Evolutionary conservation across 2,888 invertebrate genomes (phyloP), one percentile per base, ranked within the genome.

Genomic region (Tenthredo notha): DNA sequence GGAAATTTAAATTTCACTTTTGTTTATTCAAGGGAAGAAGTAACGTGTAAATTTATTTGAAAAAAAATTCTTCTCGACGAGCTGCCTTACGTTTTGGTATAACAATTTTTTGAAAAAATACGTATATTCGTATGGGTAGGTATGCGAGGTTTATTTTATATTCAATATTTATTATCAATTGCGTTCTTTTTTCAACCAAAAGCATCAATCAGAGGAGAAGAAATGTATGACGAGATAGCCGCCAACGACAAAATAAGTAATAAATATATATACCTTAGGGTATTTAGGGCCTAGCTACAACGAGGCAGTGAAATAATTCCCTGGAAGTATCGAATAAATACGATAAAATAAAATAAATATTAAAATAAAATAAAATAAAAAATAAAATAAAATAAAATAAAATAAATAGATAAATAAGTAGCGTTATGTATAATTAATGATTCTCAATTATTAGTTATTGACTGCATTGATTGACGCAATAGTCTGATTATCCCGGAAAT

Each of bases 241-340:
- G 80, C 58, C 61, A 80, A 80, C 61, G 80, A 80, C 40, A 40
- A 33, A 80, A 18, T 80, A 80, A 77, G 33, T 77, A 77, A 40
- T 61, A 54, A 77, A 77, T 77, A 33, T 43, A 33, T 43, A 33
- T 50, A 50, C 74, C 74, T 74, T 25, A 54, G 37, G 37, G 61
- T 61, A 61, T 50, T 80, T 80, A 61, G 61, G 80, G 80, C 80
- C 80, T 80, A 80, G 37, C 61, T 80, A 80, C 80, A 80, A 80
- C 80, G 80, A 80, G 80, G 80, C 58, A 61, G 40, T 21, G 61
- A 61, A 61, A 80, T 80, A 61, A 80, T 80, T 80, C 21, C 37
- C 61, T 61, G 80, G 61, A 80, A 58, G 37, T 80, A 77, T 54
- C 25, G 54, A 77, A 77, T 54, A 54, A 77, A 54, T 54, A 77